A percentile compares a stretch with the other conserved stretches of the same genome.
Conservation (phyloP, 2,797 vertebrate genomes). For the Smutsia gigantea region DNA sequence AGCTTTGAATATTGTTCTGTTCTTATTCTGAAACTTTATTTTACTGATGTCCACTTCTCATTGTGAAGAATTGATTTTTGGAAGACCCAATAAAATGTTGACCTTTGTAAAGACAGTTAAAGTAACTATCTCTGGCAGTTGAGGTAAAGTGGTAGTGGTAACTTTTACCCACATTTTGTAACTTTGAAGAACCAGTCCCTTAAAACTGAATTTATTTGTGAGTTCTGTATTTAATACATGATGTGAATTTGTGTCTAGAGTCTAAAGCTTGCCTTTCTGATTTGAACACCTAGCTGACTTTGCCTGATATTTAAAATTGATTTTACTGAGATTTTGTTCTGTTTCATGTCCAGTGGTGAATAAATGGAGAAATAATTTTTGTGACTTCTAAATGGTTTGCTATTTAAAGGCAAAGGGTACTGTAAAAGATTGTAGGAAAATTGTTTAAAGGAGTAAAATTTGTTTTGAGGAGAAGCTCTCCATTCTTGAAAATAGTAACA, state of each 20-base stretch:
- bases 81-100: conserved; percentile 63
- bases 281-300: conserved; percentile 22
- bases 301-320: conserved; percentile 37
- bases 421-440: conserved; percentile 11
- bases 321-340: conserved; percentile 51
- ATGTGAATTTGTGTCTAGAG: conserved; percentile 28
- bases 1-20: conserved; percentile 37
- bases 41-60: conserved; percentile 49
- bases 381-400: conserved; percentile 52
- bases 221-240: conserved; percentile 42
- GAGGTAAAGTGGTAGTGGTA: conserved; percentile 40
- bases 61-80: conserved; percentile 65
- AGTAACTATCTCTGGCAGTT: conserved; percentile 6
- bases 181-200: background rate
- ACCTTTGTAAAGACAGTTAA: conserved; percentile 53
- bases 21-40: conserved; percentile 47
- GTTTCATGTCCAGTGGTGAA: background rate
- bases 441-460: conserved; percentile 8
- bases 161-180: conserved; percentile 28
- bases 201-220: conserved; percentile 38
- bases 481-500: conserved; percentile 49
- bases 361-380: background rate
- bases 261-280: conserved; percentile 36
- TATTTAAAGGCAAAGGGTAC: conserved; percentile 50
- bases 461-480: background rate